phyloP scores from a whole-genome alignment of 2,113 vertebrate species.

The Pipra filicauda region DNA sequence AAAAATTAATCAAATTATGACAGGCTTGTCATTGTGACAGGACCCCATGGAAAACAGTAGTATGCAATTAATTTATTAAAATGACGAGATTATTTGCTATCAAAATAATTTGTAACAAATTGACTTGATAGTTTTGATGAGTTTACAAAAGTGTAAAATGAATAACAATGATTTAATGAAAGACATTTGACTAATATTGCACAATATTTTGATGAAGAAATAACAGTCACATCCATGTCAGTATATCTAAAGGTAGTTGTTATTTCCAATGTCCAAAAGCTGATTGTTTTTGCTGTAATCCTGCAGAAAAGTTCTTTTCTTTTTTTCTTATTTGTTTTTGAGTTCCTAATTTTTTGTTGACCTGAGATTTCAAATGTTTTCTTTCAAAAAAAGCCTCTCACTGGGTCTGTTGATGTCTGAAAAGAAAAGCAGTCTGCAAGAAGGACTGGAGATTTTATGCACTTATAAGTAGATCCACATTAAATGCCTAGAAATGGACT shows the following conservation, averaged over 20 bases:
- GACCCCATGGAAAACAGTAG: background rate
- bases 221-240: background rate
- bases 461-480: background rate
- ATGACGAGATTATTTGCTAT: background rate
- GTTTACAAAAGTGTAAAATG: background rate
- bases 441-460: background rate
- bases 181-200: background rate
- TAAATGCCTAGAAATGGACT: background rate
- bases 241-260: fast-evolving
- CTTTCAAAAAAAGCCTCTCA: background rate
- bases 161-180: background rate
- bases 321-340: background rate
- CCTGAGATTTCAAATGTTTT: background rate
- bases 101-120: background rate
- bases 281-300: background rate
- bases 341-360: background rate
- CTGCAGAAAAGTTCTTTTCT: background rate
- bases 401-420: background rate
- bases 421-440: background rate
- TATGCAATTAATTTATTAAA: background rate
- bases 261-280: background rate
- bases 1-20: background rate
- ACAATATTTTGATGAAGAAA: background rate
- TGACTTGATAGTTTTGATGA: background rate
- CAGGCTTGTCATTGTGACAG: background rate